Conservation (phyloP, 2,797 vertebrate species). For the Syngnathus rostellatus region DNA sequence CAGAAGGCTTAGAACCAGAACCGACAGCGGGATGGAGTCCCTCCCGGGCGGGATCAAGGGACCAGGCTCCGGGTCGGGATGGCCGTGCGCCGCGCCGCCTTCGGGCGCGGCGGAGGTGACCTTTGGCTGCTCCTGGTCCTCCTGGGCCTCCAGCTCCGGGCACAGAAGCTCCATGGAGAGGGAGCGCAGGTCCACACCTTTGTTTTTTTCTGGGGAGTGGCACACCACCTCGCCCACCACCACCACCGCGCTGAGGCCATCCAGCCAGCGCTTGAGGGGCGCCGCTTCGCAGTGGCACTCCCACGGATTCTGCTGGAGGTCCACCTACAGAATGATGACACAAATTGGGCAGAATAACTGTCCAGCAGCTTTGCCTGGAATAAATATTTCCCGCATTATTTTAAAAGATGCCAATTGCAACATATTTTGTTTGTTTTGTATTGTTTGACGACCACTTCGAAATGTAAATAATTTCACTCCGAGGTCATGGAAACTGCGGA, state of each 20-base stretch:
- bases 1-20: constrained; percentile 89
- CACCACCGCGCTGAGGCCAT: constrained; percentile 83
- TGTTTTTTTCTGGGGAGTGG: constrained; percentile 78
- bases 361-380: constrained; percentile 33
- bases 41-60: constrained; percentile 61
- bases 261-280: constrained; percentile 93
- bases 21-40: constrained; percentile 87
- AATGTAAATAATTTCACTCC: constrained; percentile 33
- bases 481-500: constrained; percentile 16
- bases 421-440: constrained; percentile 2
- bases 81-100: constrained; percentile 65
- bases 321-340: constrained; percentile 75
- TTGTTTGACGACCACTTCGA: constrained; percentile 21
- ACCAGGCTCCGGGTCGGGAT: constrained; percentile 71
- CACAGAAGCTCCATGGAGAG: constrained; percentile 83
- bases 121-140: constrained; percentile 43
- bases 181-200: constrained; percentile 79
- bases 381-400: constrained; percentile 21
- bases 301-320: constrained; percentile 98
- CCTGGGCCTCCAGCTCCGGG: constrained; percentile 74
- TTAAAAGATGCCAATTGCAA: constrained; percentile 22
- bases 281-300: constrained; percentile 91
- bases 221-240: constrained; percentile 93
- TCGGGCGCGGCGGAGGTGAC: constrained; percentile 50
- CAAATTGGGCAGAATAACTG: constrained; percentile 12